Conservation (phyloP, 2,888 invertebrate genomes). For the Oscheius sp. region DNA sequence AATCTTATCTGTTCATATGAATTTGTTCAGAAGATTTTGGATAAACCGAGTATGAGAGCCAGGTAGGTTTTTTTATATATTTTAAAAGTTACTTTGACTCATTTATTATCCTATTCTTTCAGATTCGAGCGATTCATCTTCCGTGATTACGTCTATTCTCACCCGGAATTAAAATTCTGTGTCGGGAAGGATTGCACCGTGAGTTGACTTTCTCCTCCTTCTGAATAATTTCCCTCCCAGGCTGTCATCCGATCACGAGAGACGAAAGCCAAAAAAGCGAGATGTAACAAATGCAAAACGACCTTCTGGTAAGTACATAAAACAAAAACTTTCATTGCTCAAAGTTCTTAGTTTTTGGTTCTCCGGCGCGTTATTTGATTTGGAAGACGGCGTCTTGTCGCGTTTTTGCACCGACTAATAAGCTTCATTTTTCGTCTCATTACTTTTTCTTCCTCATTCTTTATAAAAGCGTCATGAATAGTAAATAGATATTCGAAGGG, state of each 20-base stretch:
- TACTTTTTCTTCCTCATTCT: too few species aligned
- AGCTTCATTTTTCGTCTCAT: too few species aligned
- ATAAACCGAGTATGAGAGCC: slow-evolving; percentile 35
- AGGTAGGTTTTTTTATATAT: slow-evolving; percentile 31
- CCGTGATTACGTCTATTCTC: slow-evolving; percentile 90
- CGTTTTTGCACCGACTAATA: too few species aligned
- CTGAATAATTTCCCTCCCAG: slow-evolving; percentile 21
- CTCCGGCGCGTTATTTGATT: too few species aligned
- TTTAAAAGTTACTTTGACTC: not conserved
- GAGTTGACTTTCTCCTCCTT: slow-evolving; percentile 2
- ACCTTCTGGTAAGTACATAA: slow-evolving; percentile 86
- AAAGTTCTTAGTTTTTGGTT: too few species aligned
- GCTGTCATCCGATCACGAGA: slow-evolving; percentile 80
- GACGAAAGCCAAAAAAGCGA: slow-evolving; percentile 83
- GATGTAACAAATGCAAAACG: slow-evolving; percentile 87
- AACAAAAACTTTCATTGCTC: too few species aligned
- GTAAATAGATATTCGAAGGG: not conserved
- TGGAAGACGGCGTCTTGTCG: not conserved
- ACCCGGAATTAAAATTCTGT: slow-evolving; percentile 80
- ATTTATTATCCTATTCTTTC: slow-evolving; percentile 29
- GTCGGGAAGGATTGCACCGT: slow-evolving; percentile 88
- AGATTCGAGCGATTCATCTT: slow-evolving; percentile 95
- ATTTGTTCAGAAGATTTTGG: slow-evolving; percentile 43
- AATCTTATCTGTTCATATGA: slow-evolving; percentile 83
- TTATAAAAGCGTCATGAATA: not conserved